phyloP scores from a whole-genome alignment of 2,797 vertebrate species.

The Leucoraja ocellata region DNA sequence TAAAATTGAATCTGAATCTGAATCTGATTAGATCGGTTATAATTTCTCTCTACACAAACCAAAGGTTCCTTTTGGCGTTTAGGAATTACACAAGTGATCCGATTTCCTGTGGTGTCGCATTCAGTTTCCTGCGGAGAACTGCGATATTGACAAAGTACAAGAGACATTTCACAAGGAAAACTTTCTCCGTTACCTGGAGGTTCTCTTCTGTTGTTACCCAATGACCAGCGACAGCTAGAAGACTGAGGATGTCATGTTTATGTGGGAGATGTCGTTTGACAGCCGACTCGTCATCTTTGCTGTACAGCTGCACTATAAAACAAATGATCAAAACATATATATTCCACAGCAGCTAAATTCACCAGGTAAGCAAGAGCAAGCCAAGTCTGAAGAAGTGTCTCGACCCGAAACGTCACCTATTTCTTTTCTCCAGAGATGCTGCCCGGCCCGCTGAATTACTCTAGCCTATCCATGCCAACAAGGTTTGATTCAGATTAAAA shows the following conservation, averaged over 20 bases:
- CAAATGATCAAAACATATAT: background rate
- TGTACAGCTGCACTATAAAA: conserved; percentile 68
- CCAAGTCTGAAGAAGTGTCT: too few relatives aligned
- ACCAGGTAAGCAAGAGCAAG: background rate
- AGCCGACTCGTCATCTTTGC: conserved; percentile 56
- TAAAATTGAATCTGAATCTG: too few relatives aligned
- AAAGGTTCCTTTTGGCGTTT: too few relatives aligned
- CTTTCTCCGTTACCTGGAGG: conserved; percentile 69
- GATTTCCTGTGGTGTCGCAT: background rate
- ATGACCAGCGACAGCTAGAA: conserved; percentile 76
- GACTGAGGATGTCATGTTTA: conserved; percentile 85
- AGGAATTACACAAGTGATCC: background rate
- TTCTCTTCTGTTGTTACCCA: conserved; percentile 82
- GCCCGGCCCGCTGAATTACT: too few relatives aligned
- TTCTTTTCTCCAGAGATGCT: too few relatives aligned
- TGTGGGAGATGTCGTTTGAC: conserved; percentile 65
- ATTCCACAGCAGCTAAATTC: background rate
- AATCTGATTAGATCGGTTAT: background rate
- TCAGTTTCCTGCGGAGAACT: background rate
- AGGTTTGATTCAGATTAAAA: background rate
- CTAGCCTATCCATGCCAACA: background rate
- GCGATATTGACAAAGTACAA: background rate
- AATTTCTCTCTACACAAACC: background rate
- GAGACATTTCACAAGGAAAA: background rate
- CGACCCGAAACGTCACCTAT: too few relatives aligned